A percentile compares a stretch with the other conserved stretches of the same genome.
Conservation (phyloP, 2,797 vertebrate genomes). For the Anomalospiza imberbis region DNA sequence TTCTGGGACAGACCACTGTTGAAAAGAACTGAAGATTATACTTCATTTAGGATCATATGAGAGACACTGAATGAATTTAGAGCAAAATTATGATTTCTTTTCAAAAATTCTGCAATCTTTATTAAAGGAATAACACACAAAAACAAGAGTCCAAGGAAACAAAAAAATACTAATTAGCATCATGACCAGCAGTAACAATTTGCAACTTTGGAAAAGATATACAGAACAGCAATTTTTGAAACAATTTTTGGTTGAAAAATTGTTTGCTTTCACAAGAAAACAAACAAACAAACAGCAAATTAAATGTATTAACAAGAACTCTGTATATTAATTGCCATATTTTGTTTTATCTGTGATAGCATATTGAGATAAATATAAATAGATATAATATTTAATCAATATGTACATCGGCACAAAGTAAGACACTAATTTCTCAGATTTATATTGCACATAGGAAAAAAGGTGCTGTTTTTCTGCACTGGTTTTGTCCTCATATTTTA, state of each 20-base stretch:
- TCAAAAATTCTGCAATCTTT: not conserved
- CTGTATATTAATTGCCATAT: not conserved
- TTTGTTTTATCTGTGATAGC: not conserved
- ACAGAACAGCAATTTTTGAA: not conserved
- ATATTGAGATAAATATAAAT: not conserved
- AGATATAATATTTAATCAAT: not conserved
- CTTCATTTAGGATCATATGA: not conserved
- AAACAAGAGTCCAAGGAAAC: rapidly evolving
- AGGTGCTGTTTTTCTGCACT: rapidly evolving
- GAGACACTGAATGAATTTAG: not conserved
- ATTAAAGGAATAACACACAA: not conserved
- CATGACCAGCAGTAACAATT: not conserved
- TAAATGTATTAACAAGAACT: not conserved
- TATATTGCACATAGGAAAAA: not conserved
- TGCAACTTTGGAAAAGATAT: not conserved
- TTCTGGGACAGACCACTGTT: not conserved
- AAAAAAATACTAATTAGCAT: not conserved
- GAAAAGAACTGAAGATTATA: not conserved
- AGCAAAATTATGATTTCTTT: not conserved
- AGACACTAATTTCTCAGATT: not conserved
- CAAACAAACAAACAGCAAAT: not conserved
- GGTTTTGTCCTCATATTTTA: not conserved
- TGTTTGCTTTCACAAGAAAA: not conserved
- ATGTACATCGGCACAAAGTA: not conserved
- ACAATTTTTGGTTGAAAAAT: not conserved